Evolutionary conservation across 2,797 vertebrate genomes (phyloP), one percentile per base, ranked within the genome.

Genomic region (Cuculus canorus): DNA sequence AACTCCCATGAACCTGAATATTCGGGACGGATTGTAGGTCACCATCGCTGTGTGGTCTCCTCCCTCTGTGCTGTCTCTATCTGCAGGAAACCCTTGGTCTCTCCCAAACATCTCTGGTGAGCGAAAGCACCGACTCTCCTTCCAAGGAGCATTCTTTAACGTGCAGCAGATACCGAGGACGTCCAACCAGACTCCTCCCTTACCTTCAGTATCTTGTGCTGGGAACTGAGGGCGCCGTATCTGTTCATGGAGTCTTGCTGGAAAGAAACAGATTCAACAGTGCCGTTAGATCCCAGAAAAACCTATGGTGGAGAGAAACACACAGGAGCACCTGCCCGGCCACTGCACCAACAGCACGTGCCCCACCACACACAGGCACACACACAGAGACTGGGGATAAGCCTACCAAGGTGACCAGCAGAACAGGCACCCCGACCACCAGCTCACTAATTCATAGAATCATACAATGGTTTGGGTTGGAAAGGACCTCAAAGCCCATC

Each of bases 181-280:
- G 1, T 3, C 52, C 27, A 52, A 18, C 33, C 61, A 54, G 32
- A 6, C 39, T 7, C 17, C 30, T 28, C 37, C n/a, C 88, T 97
- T 94, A 98, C 98, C 97, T 98, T 98, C 54, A 98, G 95, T 48
- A 98, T 98, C 92, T 97, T 98, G 93, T 98, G 97, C 92, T 98
- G 98, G 17, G 98, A 98, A 8, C 97, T 98, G 37, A 98, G 96
- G 16, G 97, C 98, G 9, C 97, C 97, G 0, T 98, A 98, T 86
- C 97, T 96, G 95, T 98, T 98, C 98, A 98, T 97, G 22, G 98
- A 97, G 43, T 98, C 98, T 97, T 98, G 98, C 98, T 98, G 97
- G 45, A 88, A 86, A 56, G 52, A 54, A 24, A 65, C 39, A 90
- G 24, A 76, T 32, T 28, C 32, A 71, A 57, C 3, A 82, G 35